Evolutionary conservation across 1,140 invertebrate species (phyloP).

Genomic region (Cydia strobilella): DNA sequence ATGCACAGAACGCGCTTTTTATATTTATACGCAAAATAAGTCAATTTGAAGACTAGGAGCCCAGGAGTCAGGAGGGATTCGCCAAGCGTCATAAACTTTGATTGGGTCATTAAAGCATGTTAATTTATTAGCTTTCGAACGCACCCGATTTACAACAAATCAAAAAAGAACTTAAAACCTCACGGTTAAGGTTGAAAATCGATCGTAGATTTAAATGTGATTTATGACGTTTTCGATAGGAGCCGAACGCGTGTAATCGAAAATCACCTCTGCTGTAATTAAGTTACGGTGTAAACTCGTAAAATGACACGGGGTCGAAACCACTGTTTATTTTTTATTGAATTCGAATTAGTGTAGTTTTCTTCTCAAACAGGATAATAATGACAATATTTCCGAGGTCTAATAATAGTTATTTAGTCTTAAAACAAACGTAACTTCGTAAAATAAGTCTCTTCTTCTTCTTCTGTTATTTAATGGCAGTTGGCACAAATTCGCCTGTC

Average conservation of each 20-base stretch:
- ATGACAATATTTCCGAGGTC: conserved; percentile 11
- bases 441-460: neutral
- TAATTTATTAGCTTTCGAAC: conserved; percentile 76
- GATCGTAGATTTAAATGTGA: conserved; percentile 33
- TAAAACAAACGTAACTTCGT: conserved; percentile 29
- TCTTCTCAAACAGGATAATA: neutral
- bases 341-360: neutral
- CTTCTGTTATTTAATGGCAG: no score
- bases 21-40: conserved; percentile 71
- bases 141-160: conserved; percentile 58
- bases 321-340: conserved; percentile 5
- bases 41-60: conserved; percentile 79
- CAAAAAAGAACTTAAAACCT: conserved; percentile 60
- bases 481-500: no score
- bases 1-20: conserved; percentile 42
- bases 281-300: conserved; percentile 41
- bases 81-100: conserved; percentile 79
- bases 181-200: conserved; percentile 47
- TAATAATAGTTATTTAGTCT: conserved; percentile 29
- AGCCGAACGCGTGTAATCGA: conserved; percentile 55
- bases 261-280: conserved; percentile 65
- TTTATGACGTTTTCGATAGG: conserved; percentile 57
- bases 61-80: conserved; percentile 74
- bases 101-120: conserved; percentile 79
- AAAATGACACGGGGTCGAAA: conserved; percentile 29